Evolutionary conservation across 35 echinoderm and acorn worm species (phyloP).

Genomic region (Patiria miniata): DNA sequence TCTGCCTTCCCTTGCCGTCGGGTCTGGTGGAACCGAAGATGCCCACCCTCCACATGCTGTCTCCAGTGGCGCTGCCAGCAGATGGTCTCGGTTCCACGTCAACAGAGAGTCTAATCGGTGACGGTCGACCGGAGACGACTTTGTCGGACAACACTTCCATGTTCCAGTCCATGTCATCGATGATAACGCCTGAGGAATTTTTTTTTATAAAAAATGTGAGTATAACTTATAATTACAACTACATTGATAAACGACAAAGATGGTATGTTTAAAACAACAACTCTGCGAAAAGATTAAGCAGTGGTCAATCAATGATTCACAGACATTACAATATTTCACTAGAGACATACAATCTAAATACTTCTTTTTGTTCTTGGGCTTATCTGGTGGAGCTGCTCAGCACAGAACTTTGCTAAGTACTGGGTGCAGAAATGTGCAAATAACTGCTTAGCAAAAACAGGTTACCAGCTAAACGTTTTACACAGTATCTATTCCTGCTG

Average conservation of each 20-base stretch:
- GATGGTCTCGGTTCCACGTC: slow-evolving; percentile 54
- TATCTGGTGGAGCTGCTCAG: too few relatives aligned
- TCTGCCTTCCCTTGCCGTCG: slow-evolving; percentile 43
- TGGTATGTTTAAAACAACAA: not conserved
- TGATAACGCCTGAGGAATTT: slow-evolving; percentile 61
- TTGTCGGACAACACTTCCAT: slow-evolving; percentile 55
- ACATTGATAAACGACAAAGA: too few relatives aligned
- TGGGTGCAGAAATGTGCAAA: too few relatives aligned
- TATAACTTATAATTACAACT: not conserved
- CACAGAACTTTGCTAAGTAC: too few relatives aligned
- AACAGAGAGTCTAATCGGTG: slow-evolving; percentile 61
- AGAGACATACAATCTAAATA: too few relatives aligned
- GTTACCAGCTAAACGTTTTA: too few relatives aligned
- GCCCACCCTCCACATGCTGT: slow-evolving; percentile 75
- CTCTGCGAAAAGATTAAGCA: not conserved
- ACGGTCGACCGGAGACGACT: slow-evolving; percentile 48
- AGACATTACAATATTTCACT: too few relatives aligned
- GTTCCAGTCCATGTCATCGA: slow-evolving; percentile 77
- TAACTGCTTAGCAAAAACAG: too few relatives aligned
- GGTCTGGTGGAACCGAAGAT: slow-evolving; percentile 58
- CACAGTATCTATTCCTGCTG: too few relatives aligned
- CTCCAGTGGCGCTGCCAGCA: slow-evolving; percentile 57
- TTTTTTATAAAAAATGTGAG: not conserved
- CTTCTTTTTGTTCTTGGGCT: too few relatives aligned
- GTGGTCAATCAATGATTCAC: too few relatives aligned